phyloP scores from a whole-genome alignment of 2,113 vertebrate genomes.

The Tychaedon coryphoeus region DNA sequence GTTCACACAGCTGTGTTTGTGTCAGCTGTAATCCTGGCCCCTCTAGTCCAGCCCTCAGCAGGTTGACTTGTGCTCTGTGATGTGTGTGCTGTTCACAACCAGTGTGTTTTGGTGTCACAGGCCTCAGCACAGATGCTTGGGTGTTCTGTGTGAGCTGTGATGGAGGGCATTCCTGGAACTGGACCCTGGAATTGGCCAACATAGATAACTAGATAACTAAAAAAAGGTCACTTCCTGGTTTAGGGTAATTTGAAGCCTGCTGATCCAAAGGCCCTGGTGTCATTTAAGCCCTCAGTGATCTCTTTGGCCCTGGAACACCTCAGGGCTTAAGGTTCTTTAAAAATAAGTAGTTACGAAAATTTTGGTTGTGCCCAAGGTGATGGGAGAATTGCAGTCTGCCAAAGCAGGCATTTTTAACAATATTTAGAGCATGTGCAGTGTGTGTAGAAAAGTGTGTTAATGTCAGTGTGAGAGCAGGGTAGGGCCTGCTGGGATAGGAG shows the following conservation, averaged over 20 bases:
- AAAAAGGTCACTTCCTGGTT: neutral
- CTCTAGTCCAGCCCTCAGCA: neutral
- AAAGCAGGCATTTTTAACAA: neutral
- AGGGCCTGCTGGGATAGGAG: neutral
- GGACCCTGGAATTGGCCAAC: neutral
- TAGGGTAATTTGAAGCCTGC: neutral
- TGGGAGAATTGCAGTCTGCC: neutral
- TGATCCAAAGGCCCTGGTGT: neutral
- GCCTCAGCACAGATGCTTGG: neutral
- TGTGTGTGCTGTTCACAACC: rapidly evolving
- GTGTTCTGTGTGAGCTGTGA: neutral
- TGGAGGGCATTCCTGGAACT: neutral
- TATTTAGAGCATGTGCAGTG: neutral
- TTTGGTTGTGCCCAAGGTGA: neutral
- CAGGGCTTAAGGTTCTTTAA: neutral
- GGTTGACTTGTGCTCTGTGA: neutral
- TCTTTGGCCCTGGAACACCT: neutral
- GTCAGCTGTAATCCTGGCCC: neutral
- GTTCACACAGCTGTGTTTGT: rapidly evolving
- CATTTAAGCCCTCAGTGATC: neutral
- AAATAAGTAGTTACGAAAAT: rapidly evolving
- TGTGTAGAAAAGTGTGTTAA: neutral
- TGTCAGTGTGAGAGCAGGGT: neutral
- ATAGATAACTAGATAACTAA: neutral
- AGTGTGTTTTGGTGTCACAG: rapidly evolving